These are phyloP conservation scores for Pachyrhynchus sulphureomaculatus DNA, from an alignment of 1,140 invertebrate genomes.

Conservation along the genomic window DNA sequence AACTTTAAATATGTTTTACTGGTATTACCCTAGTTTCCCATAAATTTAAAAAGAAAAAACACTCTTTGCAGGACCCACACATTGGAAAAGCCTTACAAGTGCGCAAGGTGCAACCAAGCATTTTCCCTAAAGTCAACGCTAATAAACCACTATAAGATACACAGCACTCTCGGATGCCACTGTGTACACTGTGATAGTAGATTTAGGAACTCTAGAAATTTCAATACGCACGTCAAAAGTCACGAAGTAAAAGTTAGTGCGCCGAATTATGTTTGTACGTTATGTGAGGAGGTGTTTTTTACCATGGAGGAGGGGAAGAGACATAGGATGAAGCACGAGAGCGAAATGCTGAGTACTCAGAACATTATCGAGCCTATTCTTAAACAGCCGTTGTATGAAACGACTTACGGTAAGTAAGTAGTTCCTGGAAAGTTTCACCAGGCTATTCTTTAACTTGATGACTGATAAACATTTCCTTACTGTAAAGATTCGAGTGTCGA, in stretches of 20 bases:
- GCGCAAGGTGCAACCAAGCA: slow-evolving; percentile 35
- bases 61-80: no score
- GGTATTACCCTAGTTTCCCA: no score
- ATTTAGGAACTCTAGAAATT: slow-evolving; percentile 8
- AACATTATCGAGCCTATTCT: slow-evolving; percentile 15
- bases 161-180: slow-evolving; percentile 24
- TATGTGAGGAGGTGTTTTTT: slow-evolving; percentile 30
- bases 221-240: background rate
- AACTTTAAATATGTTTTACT: no score
- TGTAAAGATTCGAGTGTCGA: no score
- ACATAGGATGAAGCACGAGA: background rate
- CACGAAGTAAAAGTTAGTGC: background rate
- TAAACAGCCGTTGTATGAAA: slow-evolving; percentile 33
- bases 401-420: slow-evolving; percentile 27
- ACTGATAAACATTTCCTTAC: no score
- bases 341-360: background rate
- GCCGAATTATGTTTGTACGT: slow-evolving; percentile 10
- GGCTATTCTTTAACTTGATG: no score
- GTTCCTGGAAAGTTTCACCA: no score
- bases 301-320: slow-evolving; percentile 9
- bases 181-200: slow-evolving; percentile 17
- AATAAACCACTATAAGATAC: slow-evolving; percentile 39
- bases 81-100: slow-evolving; percentile 47
- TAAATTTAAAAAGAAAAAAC: no score
- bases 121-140: slow-evolving; percentile 46